phyloP scores from a whole-genome alignment of 2,888 invertebrate genomes.

The Pyrrhia umbra region DNA sequence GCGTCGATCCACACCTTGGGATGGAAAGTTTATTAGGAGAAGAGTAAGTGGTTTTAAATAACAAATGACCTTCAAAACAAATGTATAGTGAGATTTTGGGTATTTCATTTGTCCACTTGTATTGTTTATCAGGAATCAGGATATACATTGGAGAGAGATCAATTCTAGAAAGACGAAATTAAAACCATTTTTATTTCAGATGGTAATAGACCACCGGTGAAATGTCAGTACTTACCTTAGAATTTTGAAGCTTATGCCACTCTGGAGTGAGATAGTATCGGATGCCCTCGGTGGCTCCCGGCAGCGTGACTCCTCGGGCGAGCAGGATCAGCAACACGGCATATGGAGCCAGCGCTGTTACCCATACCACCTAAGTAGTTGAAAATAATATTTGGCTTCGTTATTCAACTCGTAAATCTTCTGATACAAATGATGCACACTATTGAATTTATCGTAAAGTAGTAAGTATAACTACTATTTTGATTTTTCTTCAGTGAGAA shows the following conservation, averaged over 20 bases:
- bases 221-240: conserved; percentile 88
- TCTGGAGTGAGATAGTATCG: conserved; percentile 96
- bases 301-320: conserved; percentile 95
- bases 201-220: too few species aligned
- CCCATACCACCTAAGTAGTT: conserved; percentile 95
- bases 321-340: conserved; percentile 96
- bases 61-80: too few species aligned
- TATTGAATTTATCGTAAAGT: too few species aligned
- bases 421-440: too few species aligned
- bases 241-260: conserved; percentile 95
- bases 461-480: too few species aligned
- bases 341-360: conserved; percentile 98
- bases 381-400: not conserved
- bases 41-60: not conserved
- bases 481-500: too few species aligned
- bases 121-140: too few species aligned
- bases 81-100: too few species aligned
- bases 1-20: conserved; percentile 97
- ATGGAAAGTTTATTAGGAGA: not conserved
- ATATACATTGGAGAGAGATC: not conserved
- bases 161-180: too few species aligned
- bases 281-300: conserved; percentile 96
- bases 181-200: too few species aligned
- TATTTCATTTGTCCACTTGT: too few species aligned
- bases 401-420: not conserved